A percentile compares a stretch with the other conserved stretches of the same genome.
Evolutionary conservation across 2,113 vertebrate genomes (phyloP).

Genomic region (Galemys pyrenaicus): DNA sequence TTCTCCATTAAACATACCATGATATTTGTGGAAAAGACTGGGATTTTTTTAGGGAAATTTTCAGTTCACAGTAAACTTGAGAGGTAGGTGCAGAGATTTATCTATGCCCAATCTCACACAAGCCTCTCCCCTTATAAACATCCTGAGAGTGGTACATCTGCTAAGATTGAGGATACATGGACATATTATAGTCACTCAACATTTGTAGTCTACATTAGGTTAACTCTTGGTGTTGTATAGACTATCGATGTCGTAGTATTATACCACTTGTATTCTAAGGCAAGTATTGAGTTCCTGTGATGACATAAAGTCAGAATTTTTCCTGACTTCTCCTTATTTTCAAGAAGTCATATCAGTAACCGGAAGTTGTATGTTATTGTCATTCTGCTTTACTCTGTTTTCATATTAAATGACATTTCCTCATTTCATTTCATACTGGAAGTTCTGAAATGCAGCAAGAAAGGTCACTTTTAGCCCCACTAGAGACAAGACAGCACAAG

Average conservation of each 20-base stretch:
- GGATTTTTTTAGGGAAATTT: neutral
- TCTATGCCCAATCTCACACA: neutral
- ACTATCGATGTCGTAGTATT: neutral
- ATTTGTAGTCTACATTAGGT: no score
- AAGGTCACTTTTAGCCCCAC: neutral
- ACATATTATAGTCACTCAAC: neutral
- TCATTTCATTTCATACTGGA: neutral
- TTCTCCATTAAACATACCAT: neutral
- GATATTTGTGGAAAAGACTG: neutral
- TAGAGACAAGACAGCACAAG: constrained; percentile 36
- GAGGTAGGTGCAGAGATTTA: neutral
- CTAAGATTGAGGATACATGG: neutral
- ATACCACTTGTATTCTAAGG: neutral
- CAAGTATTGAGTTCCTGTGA: neutral
- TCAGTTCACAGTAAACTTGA: neutral
- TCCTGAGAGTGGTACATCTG: neutral
- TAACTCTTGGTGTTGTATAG: neutral
- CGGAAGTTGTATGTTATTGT: neutral
- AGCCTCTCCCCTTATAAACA: neutral
- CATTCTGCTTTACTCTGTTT: neutral
- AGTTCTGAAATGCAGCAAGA: constrained; percentile 42
- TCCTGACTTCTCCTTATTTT: neutral
- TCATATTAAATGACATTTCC: neutral
- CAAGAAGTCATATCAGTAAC: neutral
- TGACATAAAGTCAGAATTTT: neutral